Conservation (phyloP, 1,140 invertebrate genomes). For the Akabosia matsudoensis region DNA sequence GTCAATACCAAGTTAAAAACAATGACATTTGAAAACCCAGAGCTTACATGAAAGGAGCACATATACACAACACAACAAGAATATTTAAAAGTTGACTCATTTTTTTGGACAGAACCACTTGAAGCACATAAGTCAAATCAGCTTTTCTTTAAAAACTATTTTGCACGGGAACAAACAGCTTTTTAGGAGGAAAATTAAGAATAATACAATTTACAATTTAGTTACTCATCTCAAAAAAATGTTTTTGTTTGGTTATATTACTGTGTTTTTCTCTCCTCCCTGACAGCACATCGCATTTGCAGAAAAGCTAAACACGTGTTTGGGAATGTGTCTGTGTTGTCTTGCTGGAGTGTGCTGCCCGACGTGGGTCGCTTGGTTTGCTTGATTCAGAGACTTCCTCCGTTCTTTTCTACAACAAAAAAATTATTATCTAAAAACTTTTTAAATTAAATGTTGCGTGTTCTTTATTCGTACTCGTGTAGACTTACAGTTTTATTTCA, state of each 20-base stretch:
- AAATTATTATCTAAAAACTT: too few species aligned
- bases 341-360: constrained; percentile 35
- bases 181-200: too few species aligned
- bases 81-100: background rate
- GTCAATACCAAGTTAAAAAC: background rate
- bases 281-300: constrained; percentile 36
- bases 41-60: constrained; percentile 17
- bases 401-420: background rate
- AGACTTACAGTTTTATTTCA: too few species aligned
- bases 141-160: too few species aligned
- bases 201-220: too few species aligned
- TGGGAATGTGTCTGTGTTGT: constrained; percentile 29
- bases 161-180: too few species aligned
- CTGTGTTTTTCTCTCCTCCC: background rate
- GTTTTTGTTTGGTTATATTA: background rate
- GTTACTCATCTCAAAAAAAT: too few species aligned
- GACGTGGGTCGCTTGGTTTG: constrained; percentile 30
- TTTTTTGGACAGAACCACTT: too few species aligned
- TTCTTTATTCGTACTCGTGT: too few species aligned
- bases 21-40: background rate
- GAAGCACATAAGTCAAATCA: too few species aligned
- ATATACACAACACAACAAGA: background rate
- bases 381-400: constrained; percentile 25
- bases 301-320: constrained; percentile 38
- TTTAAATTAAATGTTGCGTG: too few species aligned